Evolutionary conservation across 1,140 invertebrate species (phyloP), one percentile per base, ranked within the genome.

Genomic region (Drosophila rufa): DNA sequence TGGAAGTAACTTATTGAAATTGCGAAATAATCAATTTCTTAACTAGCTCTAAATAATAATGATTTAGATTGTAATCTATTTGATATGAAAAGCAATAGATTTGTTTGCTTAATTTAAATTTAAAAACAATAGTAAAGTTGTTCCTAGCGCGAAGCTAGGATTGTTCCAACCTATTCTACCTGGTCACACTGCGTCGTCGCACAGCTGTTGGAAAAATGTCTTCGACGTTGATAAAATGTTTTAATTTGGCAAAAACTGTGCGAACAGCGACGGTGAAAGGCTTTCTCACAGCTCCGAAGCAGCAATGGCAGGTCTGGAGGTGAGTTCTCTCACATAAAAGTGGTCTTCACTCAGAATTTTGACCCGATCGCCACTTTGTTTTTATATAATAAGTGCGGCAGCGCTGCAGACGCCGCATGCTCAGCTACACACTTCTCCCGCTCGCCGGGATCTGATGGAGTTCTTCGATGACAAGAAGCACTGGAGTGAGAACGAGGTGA

Each of bases 401-500:
- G 45, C 60, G 17, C 17, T 68, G 53, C 40, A 67, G 47, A 60
- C 51, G 50, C 50, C 55, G 51, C 42, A 55, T 73, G 38, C 71
- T 60, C 42, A 60, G 17, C 50, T 92, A 14, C 87, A 92, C 62
- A 82, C 81, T 1, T 69, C 40, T 6, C 9, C 56, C 0, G n/a
- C 53, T 33, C 68, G 65, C 11, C 60, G 92, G 71, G 94, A 94
- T 8, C 93, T 97, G 30, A 97, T 97, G 96, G 97, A 99, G 93
- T 99, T 99, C 94, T 99, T 99, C 93, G 98, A 99, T 93, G 93
- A 95, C 51, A 94, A 96, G 83, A 96, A 97, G 73, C 98, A 98
- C 93, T 99, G 97, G 97, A 95, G 95, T 51, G 95, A 95, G 90
- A 92, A 93, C 22, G 95, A 96, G 93, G 94, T 99, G 8, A 96